Percentiles rank a stretch among this genome's conserved stretches.
Evolutionary conservation across 2,113 vertebrate species (phyloP).

Genomic region (Ailurus styani): DNA sequence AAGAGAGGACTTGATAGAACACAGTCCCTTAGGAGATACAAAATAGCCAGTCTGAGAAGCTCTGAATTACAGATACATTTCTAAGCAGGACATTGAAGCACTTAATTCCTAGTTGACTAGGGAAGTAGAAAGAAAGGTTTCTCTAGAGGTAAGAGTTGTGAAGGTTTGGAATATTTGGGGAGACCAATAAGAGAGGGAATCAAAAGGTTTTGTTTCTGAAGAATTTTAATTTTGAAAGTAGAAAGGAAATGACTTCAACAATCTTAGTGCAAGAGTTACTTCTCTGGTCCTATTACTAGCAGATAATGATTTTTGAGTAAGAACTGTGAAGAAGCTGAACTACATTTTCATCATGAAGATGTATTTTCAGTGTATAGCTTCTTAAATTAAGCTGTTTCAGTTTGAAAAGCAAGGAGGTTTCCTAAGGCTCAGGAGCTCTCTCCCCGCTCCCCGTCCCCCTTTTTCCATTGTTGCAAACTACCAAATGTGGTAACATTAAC

Average conservation of each 20-base stretch:
- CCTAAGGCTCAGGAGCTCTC: neutral
- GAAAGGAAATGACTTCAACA: neutral
- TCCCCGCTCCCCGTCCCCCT: no score
- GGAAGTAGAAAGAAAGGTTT: neutral
- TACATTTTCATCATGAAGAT: slow-evolving; percentile 33
- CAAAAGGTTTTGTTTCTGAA: neutral
- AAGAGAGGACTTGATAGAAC: neutral
- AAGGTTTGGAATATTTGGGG: neutral
- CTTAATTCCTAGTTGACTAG: neutral
- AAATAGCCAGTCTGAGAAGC: neutral
- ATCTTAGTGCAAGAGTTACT: slow-evolving; percentile 18
- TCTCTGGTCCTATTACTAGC: slow-evolving; percentile 20
- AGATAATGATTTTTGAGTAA: slow-evolving; percentile 40
- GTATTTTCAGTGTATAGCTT: slow-evolving; percentile 25
- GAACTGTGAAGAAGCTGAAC: slow-evolving; percentile 7
- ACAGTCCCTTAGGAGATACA: neutral
- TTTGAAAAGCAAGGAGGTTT: neutral
- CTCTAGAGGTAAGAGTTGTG: neutral
- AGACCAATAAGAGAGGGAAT: neutral
- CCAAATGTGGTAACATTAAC: slow-evolving; percentile 50
- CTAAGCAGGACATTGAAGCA: neutral
- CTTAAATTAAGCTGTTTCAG: slow-evolving; percentile 43
- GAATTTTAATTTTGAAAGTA: slow-evolving; percentile 25
- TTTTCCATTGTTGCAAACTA: slow-evolving; percentile 45
- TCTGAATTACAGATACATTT: neutral